phyloP scores from a whole-genome alignment of 2,797 vertebrate genomes.

The Cephalopachus bancanus region DNA sequence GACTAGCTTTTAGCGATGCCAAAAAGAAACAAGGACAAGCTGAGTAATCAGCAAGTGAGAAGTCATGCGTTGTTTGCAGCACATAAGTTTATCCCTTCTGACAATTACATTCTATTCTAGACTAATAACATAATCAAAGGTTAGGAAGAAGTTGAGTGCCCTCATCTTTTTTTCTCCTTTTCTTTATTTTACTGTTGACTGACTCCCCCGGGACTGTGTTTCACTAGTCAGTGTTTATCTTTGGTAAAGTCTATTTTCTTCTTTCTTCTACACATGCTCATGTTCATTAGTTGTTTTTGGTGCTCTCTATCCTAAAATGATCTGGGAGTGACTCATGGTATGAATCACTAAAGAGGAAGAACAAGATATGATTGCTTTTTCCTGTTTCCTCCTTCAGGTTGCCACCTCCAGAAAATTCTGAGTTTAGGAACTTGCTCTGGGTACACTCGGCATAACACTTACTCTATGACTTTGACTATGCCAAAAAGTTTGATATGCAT shows the following conservation, averaged over 20 bases:
- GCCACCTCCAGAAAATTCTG: neutral
- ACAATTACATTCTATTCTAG: neutral
- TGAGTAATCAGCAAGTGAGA: neutral
- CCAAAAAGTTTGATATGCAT: neutral
- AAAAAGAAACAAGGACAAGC: neutral
- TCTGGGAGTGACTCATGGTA: neutral
- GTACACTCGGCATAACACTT: neutral
- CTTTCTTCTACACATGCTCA: neutral
- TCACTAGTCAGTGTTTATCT: neutral
- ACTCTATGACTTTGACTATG: neutral
- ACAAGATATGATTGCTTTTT: neutral
- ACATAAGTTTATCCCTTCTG: neutral
- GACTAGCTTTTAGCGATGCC: neutral
- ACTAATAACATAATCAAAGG: neutral
- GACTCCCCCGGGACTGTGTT: neutral
- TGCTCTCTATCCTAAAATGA: neutral
- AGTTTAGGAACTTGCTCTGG: neutral
- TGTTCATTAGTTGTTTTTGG: neutral
- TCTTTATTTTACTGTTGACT: neutral
- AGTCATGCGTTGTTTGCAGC: neutral
- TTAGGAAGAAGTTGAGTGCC: neutral
- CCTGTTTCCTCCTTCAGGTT: neutral
- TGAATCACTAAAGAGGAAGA: neutral
- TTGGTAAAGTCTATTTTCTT: constrained; percentile 14
- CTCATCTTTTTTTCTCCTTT: neutral